phyloP scores from a whole-genome alignment of 2,888 invertebrate species.

The Rhopalosiphum nymphaeae region DNA sequence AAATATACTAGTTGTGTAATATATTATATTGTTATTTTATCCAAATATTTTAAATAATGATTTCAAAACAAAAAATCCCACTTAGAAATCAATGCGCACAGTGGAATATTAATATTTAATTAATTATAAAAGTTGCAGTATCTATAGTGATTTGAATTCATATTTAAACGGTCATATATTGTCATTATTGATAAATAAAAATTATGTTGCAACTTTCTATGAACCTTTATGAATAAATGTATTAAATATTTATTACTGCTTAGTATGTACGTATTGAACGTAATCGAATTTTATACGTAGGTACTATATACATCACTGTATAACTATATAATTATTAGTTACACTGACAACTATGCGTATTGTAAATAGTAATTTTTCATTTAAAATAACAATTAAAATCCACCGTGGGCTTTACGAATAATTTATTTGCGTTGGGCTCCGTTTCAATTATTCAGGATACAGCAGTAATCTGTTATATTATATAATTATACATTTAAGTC shows the following conservation, averaged over 20 bases:
- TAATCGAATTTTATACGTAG: not conserved
- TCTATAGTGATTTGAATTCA: not conserved
- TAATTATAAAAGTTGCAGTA: not conserved
- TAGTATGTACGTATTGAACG: not conserved
- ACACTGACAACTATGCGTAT: not conserved
- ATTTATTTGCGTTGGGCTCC: not conserved
- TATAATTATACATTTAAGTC: slow-evolving; percentile 1
- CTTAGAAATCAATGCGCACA: not conserved
- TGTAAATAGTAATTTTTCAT: slow-evolving; percentile 12
- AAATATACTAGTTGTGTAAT: slow-evolving; percentile 33
- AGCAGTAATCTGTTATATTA: not conserved
- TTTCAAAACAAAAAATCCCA: slow-evolving; percentile 16
- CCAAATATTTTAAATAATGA: slow-evolving; percentile 37
- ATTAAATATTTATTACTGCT: slow-evolving; percentile 1
- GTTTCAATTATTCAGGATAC: slow-evolving; percentile 15
- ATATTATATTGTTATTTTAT: not conserved
- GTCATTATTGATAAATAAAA: not conserved
- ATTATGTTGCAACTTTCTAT: not conserved
- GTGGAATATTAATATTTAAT: slow-evolving; percentile 19
- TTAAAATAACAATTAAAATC: not conserved
- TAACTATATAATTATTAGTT: slow-evolving; percentile 11
- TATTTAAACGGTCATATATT: not conserved
- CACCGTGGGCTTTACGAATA: not conserved
- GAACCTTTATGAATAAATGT: not conserved
- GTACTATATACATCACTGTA: not conserved